A percentile compares a stretch with the other conserved stretches of the same genome.
These are phyloP conservation scores for Melipona quadrifasciata DNA, from an alignment of 1,140 invertebrate species.

Conservation along the genomic window DNA sequence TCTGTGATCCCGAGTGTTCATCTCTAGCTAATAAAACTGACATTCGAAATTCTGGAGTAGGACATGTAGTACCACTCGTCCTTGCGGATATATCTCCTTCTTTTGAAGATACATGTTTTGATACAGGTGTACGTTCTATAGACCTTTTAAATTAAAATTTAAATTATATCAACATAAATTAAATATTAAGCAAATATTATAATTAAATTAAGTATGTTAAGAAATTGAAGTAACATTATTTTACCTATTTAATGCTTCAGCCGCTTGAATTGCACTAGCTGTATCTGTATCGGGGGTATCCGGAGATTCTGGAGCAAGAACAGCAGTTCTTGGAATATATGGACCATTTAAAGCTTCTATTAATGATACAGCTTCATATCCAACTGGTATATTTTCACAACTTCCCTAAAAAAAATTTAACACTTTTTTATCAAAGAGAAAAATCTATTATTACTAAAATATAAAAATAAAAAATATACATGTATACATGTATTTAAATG, in stretches of 20 bases:
- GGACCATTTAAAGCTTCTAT: conserved; percentile 99
- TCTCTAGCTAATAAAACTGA: conserved; percentile 86
- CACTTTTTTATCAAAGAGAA: not conserved
- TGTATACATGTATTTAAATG: too few relatives aligned
- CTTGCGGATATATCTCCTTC: conserved; percentile 74
- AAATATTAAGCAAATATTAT: not conserved
- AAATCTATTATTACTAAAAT: not conserved
- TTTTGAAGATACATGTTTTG: conserved; percentile 75
- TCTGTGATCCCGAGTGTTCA: conserved; percentile 81
- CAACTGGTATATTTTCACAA: conserved; percentile 93
- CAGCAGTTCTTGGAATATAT: conserved; percentile 84
- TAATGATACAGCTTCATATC: conserved; percentile 97
- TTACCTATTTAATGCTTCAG: conserved; percentile 86
- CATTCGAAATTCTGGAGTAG: conserved; percentile 86
- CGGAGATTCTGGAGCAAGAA: conserved; percentile 82
- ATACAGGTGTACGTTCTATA: conserved; percentile 75
- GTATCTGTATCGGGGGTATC: conserved; percentile 82
- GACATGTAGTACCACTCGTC: conserved; percentile 74
- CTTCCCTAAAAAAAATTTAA: conserved; percentile 79
- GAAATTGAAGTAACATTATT: conserved; percentile 38
- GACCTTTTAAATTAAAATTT: conserved; percentile 68
- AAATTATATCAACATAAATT: not conserved
- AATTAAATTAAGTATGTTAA: not conserved
- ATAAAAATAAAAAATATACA: not conserved
- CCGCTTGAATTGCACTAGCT: conserved; percentile 84